phyloP scores from a whole-genome alignment of 2,113 vertebrate species.

The Triplophysa dalaica region DNA sequence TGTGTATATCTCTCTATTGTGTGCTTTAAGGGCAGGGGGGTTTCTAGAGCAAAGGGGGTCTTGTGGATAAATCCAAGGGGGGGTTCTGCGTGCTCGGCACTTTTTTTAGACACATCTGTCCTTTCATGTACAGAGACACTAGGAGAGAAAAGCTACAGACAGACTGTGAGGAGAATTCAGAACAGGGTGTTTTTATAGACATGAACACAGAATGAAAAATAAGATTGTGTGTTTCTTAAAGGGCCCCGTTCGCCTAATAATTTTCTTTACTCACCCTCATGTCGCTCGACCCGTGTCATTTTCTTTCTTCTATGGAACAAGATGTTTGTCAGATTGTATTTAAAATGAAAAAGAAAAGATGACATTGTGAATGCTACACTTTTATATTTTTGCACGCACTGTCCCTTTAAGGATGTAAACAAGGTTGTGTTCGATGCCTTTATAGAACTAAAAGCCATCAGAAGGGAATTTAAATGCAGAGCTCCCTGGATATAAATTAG shows the following conservation, averaged over 20 bases:
- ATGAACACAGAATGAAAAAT: slow-evolving; percentile 49
- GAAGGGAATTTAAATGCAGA: neutral
- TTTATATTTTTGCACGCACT: neutral
- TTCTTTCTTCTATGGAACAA: neutral
- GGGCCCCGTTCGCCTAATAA: neutral
- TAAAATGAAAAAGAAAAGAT: no score
- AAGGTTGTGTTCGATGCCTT: neutral
- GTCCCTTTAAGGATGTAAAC: neutral
- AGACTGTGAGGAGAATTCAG: slow-evolving; percentile 6
- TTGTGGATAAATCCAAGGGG: slow-evolving; percentile 66
- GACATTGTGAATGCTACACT: no score
- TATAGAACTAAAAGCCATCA: neutral
- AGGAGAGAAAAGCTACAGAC: slow-evolving; percentile 30
- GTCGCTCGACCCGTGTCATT: neutral
- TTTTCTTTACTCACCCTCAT: neutral
- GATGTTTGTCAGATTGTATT: no score
- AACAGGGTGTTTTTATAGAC: slow-evolving; percentile 37
- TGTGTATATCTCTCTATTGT: slow-evolving; percentile 55
- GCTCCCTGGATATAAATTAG: neutral
- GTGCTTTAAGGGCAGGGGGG: slow-evolving; percentile 48
- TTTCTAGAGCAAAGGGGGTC: slow-evolving; percentile 59
- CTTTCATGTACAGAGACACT: slow-evolving; percentile 52
- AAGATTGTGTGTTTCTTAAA: slow-evolving; percentile 1
- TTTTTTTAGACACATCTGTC: slow-evolving; percentile 64
- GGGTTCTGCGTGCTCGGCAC: slow-evolving; percentile 68